These are phyloP conservation scores for Aphelenchoides besseyi DNA, from an alignment of 1,140 invertebrate species.

Conservation along the genomic window DNA sequence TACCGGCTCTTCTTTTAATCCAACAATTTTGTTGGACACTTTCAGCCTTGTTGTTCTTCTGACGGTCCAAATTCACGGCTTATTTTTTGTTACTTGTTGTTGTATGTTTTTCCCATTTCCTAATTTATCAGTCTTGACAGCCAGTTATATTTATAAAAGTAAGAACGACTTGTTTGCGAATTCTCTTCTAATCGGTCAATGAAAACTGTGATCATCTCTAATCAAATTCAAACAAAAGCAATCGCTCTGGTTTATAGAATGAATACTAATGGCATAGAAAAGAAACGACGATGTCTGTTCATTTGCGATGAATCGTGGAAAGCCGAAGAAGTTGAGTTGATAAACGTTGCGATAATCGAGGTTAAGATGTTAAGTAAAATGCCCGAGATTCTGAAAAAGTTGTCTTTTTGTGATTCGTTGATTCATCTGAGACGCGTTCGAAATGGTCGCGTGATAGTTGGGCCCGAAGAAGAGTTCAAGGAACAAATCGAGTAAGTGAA, in stretches of 20 bases:
- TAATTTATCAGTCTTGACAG: background rate
- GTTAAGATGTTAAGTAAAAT: background rate
- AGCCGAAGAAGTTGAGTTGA: background rate
- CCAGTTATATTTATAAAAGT: background rate
- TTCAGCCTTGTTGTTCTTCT: background rate
- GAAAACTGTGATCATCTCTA: background rate
- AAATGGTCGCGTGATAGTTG: background rate
- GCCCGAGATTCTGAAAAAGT: background rate
- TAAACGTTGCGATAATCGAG: background rate
- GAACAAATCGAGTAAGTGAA: background rate
- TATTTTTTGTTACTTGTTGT: background rate
- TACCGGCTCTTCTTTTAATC: background rate
- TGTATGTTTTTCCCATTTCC: background rate
- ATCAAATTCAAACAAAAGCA: background rate
- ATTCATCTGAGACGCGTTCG: background rate
- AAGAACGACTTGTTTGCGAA: constrained; percentile 1
- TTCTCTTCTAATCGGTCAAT: background rate
- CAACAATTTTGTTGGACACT: background rate
- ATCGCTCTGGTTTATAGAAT: too few relatives aligned
- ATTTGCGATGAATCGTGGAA: background rate
- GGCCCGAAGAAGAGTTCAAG: background rate
- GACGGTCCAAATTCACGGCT: background rate
- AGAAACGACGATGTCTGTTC: background rate
- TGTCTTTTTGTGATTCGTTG: background rate
- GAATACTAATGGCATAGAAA: background rate